Conservation (phyloP, 2,797 vertebrate genomes). For the Helicolenus hilgendorfi region DNA sequence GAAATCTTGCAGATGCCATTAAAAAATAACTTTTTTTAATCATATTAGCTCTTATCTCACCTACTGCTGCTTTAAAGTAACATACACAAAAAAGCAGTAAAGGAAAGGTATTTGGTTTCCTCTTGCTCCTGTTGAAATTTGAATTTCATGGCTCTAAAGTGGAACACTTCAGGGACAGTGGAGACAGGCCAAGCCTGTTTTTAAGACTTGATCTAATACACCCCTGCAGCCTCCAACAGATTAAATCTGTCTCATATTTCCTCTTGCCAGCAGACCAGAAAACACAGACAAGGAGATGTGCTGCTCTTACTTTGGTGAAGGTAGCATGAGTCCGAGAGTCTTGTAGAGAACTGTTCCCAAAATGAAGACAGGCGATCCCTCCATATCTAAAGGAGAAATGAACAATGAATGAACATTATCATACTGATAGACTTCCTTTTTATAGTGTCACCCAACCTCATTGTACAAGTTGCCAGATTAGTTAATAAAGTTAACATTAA, state of each 20-base stretch:
- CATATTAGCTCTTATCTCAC: too few relatives aligned
- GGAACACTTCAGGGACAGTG: constrained; percentile 41
- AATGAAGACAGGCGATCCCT: constrained; percentile 97
- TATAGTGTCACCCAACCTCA: neutral
- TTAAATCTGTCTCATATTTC: constrained; percentile 58
- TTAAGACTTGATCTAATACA: constrained; percentile 52
- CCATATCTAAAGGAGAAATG: constrained; percentile 91
- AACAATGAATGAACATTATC: neutral
- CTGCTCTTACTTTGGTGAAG: constrained; percentile 95
- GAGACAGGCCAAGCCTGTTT: constrained; percentile 21
- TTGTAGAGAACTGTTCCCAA: constrained; percentile 98
- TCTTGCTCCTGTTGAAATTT: neutral
- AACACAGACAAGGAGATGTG: constrained; percentile 30
- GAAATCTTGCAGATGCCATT: too few relatives aligned
- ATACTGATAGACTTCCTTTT: neutral
- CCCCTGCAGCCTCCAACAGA: constrained; percentile 41
- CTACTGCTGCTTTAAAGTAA: neutral
- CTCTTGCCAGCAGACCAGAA: constrained; percentile 40
- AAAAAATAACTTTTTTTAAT: too few relatives aligned
- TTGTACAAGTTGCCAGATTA: neutral
- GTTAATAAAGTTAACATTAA: neutral
- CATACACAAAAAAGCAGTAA: neutral
- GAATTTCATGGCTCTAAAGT: constrained; percentile 7
- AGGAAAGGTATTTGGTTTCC: neutral
- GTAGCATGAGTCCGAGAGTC: constrained; percentile 98